These are phyloP conservation scores for Columba guinea DNA, from an alignment of 2,797 vertebrate species.

Conservation along the genomic window DNA sequence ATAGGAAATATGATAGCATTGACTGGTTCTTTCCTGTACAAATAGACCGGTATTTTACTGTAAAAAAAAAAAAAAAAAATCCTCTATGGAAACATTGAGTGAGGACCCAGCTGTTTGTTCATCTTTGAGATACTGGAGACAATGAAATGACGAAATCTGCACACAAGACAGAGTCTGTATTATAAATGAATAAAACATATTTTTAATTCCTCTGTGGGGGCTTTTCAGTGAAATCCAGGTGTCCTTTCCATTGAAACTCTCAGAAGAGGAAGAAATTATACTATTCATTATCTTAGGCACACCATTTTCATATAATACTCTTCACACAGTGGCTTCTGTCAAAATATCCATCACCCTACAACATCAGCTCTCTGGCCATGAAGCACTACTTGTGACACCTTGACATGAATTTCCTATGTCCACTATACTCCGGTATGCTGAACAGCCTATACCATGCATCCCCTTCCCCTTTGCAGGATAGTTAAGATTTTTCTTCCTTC, in stretches of 20 bases:
- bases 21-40: neutral
- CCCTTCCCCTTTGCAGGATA: neutral
- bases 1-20: neutral
- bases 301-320: constrained; percentile 46
- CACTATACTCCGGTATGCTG: neutral
- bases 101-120: constrained; percentile 40
- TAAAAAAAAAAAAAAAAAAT: neutral
- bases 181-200: constrained; percentile 59
- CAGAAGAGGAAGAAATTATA: constrained; percentile 49
- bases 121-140: constrained; percentile 36
- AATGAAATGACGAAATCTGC: constrained; percentile 56
- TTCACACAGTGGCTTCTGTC: neutral
- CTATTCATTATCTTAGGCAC: constrained; percentile 44
- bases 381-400: neutral
- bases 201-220: constrained; percentile 42
- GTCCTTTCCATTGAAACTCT: constrained; percentile 47
- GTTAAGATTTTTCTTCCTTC: neutral
- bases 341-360: neutral
- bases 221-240: constrained; percentile 58
- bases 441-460: neutral
- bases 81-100: constrained; percentile 4
- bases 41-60: neutral
- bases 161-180: constrained; percentile 1
- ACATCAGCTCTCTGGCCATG: neutral
- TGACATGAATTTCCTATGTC: accelerated